Base-by-base conservation (phyloP, 2,797 vertebrate species). In the Macropus fuliginosus region DNA sequence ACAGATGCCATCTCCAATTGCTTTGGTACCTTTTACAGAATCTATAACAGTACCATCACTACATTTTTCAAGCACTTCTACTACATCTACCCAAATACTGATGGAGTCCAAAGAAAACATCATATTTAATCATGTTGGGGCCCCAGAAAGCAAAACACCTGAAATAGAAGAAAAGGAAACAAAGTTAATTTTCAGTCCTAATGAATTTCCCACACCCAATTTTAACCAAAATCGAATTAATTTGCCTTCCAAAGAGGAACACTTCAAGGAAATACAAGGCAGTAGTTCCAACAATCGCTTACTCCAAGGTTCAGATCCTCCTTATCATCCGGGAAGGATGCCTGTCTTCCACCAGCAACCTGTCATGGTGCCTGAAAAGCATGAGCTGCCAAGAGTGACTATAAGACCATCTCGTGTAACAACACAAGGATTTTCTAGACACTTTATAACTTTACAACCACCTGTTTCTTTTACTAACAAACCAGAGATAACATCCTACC, bases 381-480 rank as follows among this genome's bases (percentile, higher is more conserved):
- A 96, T 4, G 31, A 74, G 92, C 95, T 96, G 0, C 55, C 92
- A 0, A 97, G 97, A 94, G 97, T 93, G 10, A 98, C 98, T 0
- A 28, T 66, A 59, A 98, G 97, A 12, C 89, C 97, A 81, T 97
- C 92, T 0, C 96, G 52, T 13, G 4, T 56, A 16, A 94, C 97
- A 95, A 98, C 97, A 16, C 95, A 94, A 59, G 95, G 96, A 55
- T 56, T 92, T 54, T 59, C 97, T 81, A 90, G 2, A 55, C 94
- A 97, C 94, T 96, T 98, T 52, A 24, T 94, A 56, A 98, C 98
- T 18, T 91, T 95, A 21, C 98, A 97, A 13, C 96, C 98, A 4
- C 96, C 98, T 46, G 94, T 54, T 91, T 95, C 95, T 87, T 90
- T 95, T 62, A 98, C 98, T 92, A 98, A 97, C 91, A 98, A 98